phyloP scores from a whole-genome alignment of 2,797 vertebrate species.

The Epinephelus malabaricus region DNA sequence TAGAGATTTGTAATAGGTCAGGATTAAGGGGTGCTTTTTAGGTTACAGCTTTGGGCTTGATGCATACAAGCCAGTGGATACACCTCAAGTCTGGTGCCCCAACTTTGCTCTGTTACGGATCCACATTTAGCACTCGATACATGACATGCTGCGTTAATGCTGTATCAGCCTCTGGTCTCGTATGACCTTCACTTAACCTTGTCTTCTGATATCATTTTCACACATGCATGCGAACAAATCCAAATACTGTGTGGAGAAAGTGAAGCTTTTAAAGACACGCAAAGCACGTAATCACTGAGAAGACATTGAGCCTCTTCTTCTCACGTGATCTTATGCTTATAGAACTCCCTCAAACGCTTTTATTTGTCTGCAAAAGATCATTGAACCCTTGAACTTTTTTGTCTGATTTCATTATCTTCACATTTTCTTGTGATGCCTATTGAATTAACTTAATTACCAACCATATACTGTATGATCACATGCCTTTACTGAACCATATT shows the following conservation, averaged over 20 bases:
- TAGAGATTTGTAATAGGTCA: conserved; percentile 42
- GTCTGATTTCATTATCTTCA: not conserved
- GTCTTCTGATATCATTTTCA: not conserved
- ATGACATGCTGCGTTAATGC: not conserved
- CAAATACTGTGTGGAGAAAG: not conserved
- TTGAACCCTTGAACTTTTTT: not conserved
- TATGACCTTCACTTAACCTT: conserved; percentile 28
- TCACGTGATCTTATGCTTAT: not conserved
- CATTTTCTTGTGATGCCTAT: not conserved
- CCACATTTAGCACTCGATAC: not conserved
- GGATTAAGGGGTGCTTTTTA: conserved; percentile 44
- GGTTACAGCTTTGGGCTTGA: conserved; percentile 4
- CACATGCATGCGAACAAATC: not conserved
- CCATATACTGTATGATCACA: not conserved
- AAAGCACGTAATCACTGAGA: not conserved
- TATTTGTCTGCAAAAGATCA: not conserved
- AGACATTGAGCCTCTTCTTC: not conserved
- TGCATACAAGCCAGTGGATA: conserved; percentile 1
- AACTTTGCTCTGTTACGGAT: not conserved
- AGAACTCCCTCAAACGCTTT: not conserved
- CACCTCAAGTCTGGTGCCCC: conserved; percentile 1
- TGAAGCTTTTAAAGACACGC: not conserved
- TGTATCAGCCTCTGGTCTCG: not conserved
- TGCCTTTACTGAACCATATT: conserved; percentile 12
- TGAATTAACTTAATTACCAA: conserved; percentile 8